A percentile compares a stretch with the other conserved stretches of the same genome.
phyloP scores from a whole-genome alignment of 53 echinoderm and acorn worm species.

The Antedon mediterranea region DNA sequence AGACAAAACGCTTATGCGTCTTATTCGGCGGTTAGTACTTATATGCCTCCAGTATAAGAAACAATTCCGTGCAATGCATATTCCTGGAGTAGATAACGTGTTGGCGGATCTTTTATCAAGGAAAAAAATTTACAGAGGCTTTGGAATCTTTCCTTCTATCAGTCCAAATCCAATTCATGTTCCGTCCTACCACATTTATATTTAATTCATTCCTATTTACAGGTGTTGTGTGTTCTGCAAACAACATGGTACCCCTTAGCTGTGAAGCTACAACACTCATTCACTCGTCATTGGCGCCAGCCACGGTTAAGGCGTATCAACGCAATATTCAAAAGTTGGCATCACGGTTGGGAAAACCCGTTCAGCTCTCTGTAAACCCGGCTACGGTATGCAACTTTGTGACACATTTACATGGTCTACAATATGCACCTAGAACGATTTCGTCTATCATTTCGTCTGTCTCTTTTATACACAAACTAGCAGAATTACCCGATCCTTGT shows the following conservation, averaged over 20 bases:
- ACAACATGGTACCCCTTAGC: not conserved
- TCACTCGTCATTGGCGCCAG: not conserved
- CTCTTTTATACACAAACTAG: not conserved
- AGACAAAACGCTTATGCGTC: constrained; percentile 8
- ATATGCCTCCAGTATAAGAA: constrained; percentile 15
- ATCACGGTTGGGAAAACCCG: not conserved
- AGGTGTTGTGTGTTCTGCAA: not conserved
- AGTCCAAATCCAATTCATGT: not conserved
- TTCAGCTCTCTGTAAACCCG: not conserved
- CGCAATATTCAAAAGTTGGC: constrained; percentile 1
- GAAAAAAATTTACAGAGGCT: constrained; percentile 14
- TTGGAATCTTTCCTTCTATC: not conserved
- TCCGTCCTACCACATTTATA: not conserved
- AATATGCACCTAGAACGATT: constrained; percentile 6
- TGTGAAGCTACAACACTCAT: not conserved
- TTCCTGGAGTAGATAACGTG: constrained; percentile 8
- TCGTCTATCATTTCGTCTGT: constrained; percentile 11
- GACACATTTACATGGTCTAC: constrained; percentile 7
- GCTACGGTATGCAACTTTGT: constrained; percentile 3
- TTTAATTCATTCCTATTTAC: not conserved
- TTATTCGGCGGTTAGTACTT: constrained; percentile 6
- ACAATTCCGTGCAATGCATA: constrained; percentile 9
- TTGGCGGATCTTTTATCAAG: constrained; percentile 28
- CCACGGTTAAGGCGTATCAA: not conserved
- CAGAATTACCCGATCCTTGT: not conserved